Base-by-base conservation (phyloP, 2,797 vertebrate species). In the Etheostoma nigrum region DNA sequence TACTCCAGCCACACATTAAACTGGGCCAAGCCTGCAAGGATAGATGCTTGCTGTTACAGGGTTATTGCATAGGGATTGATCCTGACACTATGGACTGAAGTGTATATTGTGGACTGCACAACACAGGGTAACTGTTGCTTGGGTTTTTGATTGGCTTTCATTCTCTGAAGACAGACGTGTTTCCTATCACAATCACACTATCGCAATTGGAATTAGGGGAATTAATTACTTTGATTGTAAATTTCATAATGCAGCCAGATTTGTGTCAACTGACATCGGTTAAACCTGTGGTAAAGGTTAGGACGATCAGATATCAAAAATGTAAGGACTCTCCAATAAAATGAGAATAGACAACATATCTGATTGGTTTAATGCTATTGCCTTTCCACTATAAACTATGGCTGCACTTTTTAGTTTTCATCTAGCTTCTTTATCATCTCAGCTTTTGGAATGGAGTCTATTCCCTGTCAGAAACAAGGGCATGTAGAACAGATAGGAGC, bases 401-500 rank as follows among this genome's bases (percentile, higher is more conserved):
- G 30, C 78, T 81, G 76, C 67, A 76, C 79, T 79, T 79, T 70
- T 72, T 51, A 61, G 25, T 71, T 86, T 76, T 74, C 53, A 72
- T 83, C 64, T 64, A 33, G 42, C 44, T 76, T 64, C 71, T 88
- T 83, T 75, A 89, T 89, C 67, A 77, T 78, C 72, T 65, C 5
- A 7, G 25, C 27, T 83, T 74, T 82, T 72, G 60, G 78, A 42
- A 89, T 79, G n/a, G 45, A 76, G 75, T 76, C 36, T 61, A 82
- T 79, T 77, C 54, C 63, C 66, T 82, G 79, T 87, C 79, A 91
- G 72, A 86, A 76, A 85, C 88, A 89, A 88, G 83, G 83, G 44
- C 81, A 81, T 85, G 23, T 59, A 65, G 72, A 74, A 58, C 70
- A 85, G 87, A 90, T 84, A 81, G 49, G 52, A 86, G 86, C 82